A percentile compares a stretch with the other conserved stretches of the same genome.
Conservation (phyloP, 2,888 invertebrate species). For the Laspeyria flexula region DNA sequence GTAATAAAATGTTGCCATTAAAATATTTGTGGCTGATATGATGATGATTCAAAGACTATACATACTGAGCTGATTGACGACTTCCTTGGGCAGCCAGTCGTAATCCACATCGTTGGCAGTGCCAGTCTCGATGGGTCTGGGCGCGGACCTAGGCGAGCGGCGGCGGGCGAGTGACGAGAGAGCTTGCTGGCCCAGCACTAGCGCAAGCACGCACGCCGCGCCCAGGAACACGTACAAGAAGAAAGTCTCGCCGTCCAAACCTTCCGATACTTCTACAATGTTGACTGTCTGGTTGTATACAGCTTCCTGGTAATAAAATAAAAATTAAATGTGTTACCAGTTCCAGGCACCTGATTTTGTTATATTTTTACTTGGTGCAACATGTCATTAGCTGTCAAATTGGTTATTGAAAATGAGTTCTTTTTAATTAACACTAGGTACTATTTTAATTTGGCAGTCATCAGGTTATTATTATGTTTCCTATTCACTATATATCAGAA, state of each 20-base stretch:
- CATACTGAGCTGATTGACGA: conserved; percentile 94
- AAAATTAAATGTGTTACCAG: background rate
- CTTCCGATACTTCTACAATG: conserved; percentile 98
- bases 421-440: too few relatives aligned
- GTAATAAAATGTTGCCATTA: too few relatives aligned
- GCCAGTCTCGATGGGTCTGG: conserved; percentile 94
- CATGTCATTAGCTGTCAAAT: too few relatives aligned
- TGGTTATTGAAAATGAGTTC: too few relatives aligned
- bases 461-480: too few relatives aligned
- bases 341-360: too few relatives aligned
- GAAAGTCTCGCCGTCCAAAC: conserved; percentile 99
- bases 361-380: too few relatives aligned
- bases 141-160: conserved; percentile 83
- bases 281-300: conserved; percentile 99
- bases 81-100: conserved; percentile 98
- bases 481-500: too few relatives aligned
- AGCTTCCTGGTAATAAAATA: conserved; percentile 88
- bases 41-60: conserved; percentile 39
- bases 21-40: too few relatives aligned
- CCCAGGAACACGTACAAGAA: conserved; percentile 98
- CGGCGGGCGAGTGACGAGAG: conserved; percentile 94
- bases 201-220: conserved; percentile 93
- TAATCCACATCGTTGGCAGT: conserved; percentile 98
- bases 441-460: too few relatives aligned
- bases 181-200: conserved; percentile 96